phyloP scores from a whole-genome alignment of 2,888 invertebrate genomes.

The Neoitamus cyanurus region DNA sequence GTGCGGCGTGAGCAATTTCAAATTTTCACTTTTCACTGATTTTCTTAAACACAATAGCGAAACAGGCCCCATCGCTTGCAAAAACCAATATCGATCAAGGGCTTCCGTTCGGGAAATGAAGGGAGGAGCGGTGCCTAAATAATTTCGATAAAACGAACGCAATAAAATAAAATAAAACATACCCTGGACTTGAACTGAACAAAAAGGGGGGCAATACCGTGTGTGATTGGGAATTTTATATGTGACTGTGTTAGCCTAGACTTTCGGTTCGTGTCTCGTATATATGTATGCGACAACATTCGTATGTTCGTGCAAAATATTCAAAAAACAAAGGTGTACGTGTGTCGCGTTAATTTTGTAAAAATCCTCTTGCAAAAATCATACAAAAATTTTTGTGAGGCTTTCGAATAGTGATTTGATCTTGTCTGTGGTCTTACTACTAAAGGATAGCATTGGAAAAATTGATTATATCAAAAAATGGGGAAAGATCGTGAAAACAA shows the following conservation, averaged over 20 bases:
- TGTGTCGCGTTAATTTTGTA: background rate
- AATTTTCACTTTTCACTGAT: slow-evolving; percentile 37
- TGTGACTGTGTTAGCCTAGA: background rate
- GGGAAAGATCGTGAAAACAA: slow-evolving; percentile 6
- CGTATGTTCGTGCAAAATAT: slow-evolving; percentile 40
- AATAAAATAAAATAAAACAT: slow-evolving; percentile 35
- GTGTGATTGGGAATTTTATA: background rate
- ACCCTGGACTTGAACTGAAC: slow-evolving; percentile 1
- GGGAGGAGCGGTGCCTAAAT: slow-evolving; percentile 23
- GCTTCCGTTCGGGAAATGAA: background rate
- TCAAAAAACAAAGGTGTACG: slow-evolving; percentile 18
- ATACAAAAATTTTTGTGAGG: slow-evolving; percentile 22
- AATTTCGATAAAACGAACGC: background rate
- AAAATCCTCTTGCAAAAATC: background rate
- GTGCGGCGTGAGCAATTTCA: slow-evolving; percentile 34
- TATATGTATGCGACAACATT: background rate
- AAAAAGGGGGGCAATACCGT: slow-evolving; percentile 6
- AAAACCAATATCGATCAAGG: slow-evolving; percentile 43
- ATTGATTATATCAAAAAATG: background rate
- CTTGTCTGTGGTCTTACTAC: slow-evolving; percentile 30
- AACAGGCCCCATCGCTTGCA: slow-evolving; percentile 51
- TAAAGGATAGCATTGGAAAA: slow-evolving; percentile 39
- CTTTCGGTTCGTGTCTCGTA: background rate
- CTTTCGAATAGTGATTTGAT: background rate
- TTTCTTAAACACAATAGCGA: slow-evolving; percentile 25